Percentiles rank a stretch among this genome's conserved stretches.
These are phyloP conservation scores for Clarias laeviceps DNA, from an alignment of 2,797 vertebrate genomes.

Conservation along the genomic window DNA sequence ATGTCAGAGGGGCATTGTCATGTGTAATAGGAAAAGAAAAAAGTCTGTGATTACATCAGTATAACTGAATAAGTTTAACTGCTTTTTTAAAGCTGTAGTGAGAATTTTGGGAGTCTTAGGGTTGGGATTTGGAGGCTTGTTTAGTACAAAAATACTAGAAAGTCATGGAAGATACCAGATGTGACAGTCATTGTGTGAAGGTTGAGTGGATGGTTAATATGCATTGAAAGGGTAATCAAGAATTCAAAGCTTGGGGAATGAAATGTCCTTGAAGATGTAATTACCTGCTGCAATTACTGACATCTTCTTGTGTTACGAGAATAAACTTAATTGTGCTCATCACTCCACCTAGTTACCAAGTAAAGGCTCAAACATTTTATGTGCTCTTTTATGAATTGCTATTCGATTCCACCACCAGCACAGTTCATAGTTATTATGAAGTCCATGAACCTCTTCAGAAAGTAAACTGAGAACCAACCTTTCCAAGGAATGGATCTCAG, in stretches of 20 bases:
- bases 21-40: neutral
- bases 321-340: neutral
- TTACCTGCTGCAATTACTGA: conserved; percentile 2
- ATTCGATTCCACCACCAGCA: neutral
- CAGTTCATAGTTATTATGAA: neutral
- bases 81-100: neutral
- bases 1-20: neutral
- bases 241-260: neutral
- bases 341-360: neutral
- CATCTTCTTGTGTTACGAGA: neutral
- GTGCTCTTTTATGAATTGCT: neutral
- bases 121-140: neutral
- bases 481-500: neutral
- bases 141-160: neutral
- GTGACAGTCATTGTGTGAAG: neutral
- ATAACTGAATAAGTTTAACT: neutral
- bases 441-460: neutral
- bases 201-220: neutral
- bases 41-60: neutral
- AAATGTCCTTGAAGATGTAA: conserved; percentile 4
- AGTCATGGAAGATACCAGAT: neutral
- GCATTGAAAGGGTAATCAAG: neutral
- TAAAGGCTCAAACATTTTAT: neutral
- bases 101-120: neutral
- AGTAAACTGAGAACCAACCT: no score